Conservation (phyloP, 2,797 vertebrate genomes). For the Sebastes reedi region DNA sequence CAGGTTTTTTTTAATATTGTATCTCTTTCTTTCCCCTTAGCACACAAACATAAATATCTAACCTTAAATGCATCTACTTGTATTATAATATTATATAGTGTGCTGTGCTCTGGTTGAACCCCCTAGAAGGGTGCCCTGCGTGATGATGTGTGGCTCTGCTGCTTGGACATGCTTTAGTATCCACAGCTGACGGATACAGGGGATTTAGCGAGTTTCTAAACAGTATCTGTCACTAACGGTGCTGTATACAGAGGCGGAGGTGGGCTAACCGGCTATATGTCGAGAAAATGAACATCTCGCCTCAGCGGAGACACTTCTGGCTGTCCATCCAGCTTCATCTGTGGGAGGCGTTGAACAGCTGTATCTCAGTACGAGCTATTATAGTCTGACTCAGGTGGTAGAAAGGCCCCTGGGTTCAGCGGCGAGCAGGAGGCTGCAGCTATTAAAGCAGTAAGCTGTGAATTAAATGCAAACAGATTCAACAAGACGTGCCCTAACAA, state of each 20-base stretch:
- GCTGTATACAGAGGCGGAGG: conserved; percentile 2
- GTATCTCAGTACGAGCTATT: conserved; percentile 56
- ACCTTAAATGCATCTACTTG: background rate
- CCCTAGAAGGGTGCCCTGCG: background rate
- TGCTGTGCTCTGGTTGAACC: background rate
- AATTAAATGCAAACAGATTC: conserved; percentile 71
- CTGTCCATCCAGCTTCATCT: conserved; percentile 49
- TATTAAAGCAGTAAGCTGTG: conserved; percentile 74
- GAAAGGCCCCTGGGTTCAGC: conserved; percentile 56
- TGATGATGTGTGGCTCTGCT: conserved; percentile 20
- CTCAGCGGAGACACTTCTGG: conserved; percentile 45
- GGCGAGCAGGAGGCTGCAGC: conserved; percentile 42
- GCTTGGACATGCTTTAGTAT: conserved; percentile 6
- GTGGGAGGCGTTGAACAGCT: conserved; percentile 54
- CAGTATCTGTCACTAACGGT: background rate
- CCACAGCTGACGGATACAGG: conserved; percentile 7
- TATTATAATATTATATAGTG: background rate
- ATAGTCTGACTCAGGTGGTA: conserved; percentile 58
- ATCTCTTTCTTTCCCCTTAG: background rate
- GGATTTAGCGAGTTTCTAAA: conserved; percentile 28
- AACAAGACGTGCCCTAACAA: conserved; percentile 51
- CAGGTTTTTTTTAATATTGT: background rate
- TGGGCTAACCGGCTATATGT: conserved; percentile 8
- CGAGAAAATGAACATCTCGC: conserved; percentile 49
- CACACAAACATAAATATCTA: background rate